phyloP scores from a whole-genome alignment of 2,888 invertebrate species.

The Chrysodeixis includens region DNA sequence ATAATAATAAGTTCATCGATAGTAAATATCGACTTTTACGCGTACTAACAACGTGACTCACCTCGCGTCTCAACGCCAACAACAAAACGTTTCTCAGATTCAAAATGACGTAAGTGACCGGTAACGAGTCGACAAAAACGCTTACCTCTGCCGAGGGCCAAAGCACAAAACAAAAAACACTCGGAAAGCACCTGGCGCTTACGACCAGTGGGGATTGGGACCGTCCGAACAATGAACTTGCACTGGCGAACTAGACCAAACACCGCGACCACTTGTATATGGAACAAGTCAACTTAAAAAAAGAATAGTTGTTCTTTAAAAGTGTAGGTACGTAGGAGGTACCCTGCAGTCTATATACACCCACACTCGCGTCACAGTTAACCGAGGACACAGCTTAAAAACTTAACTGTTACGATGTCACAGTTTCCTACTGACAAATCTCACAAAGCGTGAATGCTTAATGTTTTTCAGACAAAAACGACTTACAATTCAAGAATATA shows the following conservation, averaged over 20 bases:
- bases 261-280: conserved; percentile 80
- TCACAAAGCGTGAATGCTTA: conserved; percentile 62
- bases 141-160: conserved; percentile 74
- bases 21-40: conserved; percentile 76
- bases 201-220: conserved; percentile 69
- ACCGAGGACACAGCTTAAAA: conserved; percentile 54
- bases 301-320: conserved; percentile 68
- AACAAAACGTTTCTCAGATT: conserved; percentile 79
- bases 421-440: conserved; percentile 53
- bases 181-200: conserved; percentile 77
- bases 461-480: conserved; percentile 41
- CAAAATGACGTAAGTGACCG: conserved; percentile 82
- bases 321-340: conserved; percentile 72
- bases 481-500: conserved; percentile 40
- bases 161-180: conserved; percentile 76
- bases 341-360: conserved; percentile 45
- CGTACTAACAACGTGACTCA: conserved; percentile 84
- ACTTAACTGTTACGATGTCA: conserved; percentile 60
- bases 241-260: conserved; percentile 88
- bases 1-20: conserved; percentile 68
- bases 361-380: conserved; percentile 66
- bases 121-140: conserved; percentile 79
- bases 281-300: conserved; percentile 73
- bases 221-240: conserved; percentile 87
- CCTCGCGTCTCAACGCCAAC: conserved; percentile 87